Base-by-base conservation (phyloP, 2,113 vertebrate genomes). In the Nymphicus hollandicus region DNA sequence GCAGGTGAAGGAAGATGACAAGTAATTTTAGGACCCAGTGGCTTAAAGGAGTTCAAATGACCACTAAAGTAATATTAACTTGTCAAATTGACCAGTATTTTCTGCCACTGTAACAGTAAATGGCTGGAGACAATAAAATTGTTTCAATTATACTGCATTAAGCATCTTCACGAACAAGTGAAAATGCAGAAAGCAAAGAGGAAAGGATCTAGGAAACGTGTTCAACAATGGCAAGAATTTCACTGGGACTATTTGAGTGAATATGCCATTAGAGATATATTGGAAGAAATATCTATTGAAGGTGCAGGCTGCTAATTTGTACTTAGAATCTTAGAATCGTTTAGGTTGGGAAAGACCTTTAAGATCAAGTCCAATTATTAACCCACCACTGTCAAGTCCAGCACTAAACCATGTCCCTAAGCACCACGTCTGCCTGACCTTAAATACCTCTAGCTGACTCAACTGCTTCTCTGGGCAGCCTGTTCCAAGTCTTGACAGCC, bases 61-160 rank as follows among this genome's bases (percentile, higher is more conserved):
- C 98, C 98, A 97, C 96, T 96, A 94, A 97, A 98, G 96, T 97
- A 95, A 66, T 96, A 98, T 98, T 98, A 98, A 98, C 97, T 98
- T 98, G 98, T 98, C 98, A 98, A 97, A 98, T 98, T 98, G 98
- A 98, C 98, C 98, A 97, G 96, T 96, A 97, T 98, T 98, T 98
- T 98, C 98, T 98, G 97, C 97, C 97, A 96, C 89, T 96, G 97
- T 97, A 98, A 97, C 97, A 97, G 97, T 79, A 97, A 97, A 98
- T 97, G 93, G 92, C 96, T 96, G 89, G 95, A 97, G 98, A 98
- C 98, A 98, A 98, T 98, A 98, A 98, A 98, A 98, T 98, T 98
- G 98, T 98, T 98, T 98, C 98, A 98, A 98, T 98, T 98, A 98
- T 97, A 91, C 95, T 97, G 93, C 97, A 98, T 98, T 98, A 98